phyloP scores from a whole-genome alignment of 2,797 vertebrate species.

The Tamandua tetradactyla region DNA sequence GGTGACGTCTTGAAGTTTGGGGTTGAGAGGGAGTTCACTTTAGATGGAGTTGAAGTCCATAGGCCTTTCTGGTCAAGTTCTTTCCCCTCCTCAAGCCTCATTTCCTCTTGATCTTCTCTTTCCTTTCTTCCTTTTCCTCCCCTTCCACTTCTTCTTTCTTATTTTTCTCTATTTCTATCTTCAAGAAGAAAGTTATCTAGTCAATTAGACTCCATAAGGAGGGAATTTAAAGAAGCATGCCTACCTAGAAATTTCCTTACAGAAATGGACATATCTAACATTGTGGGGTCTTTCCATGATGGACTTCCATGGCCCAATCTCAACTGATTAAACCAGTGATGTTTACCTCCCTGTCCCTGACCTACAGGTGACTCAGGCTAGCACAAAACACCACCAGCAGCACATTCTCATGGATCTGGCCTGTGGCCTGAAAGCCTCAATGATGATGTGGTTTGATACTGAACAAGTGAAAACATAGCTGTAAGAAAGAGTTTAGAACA shows the following conservation, averaged over 20 bases:
- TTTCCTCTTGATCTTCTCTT: not conserved
- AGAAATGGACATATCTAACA: not conserved
- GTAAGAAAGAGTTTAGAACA: not conserved
- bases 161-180: not conserved
- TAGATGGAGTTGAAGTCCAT: not conserved
- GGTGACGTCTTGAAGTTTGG: not conserved
- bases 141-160: not conserved
- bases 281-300: not conserved
- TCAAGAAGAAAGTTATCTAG: not conserved
- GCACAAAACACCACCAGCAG: not conserved
- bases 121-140: not conserved
- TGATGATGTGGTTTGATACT: not conserved
- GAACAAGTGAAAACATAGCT: not conserved
- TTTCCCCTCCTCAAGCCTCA: not conserved
- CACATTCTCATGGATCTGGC: not conserved
- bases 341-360: not conserved
- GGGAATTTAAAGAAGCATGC: not conserved
- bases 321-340: not conserved
- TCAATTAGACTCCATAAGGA: not conserved
- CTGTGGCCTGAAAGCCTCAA: not conserved
- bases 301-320: not conserved
- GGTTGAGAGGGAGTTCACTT: fast-evolving
- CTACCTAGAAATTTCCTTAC: not conserved
- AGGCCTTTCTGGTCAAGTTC: not conserved
- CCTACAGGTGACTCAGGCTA: not conserved